phyloP scores from a whole-genome alignment of 1,140 invertebrate species.

The Drosophila willistoni region DNA sequence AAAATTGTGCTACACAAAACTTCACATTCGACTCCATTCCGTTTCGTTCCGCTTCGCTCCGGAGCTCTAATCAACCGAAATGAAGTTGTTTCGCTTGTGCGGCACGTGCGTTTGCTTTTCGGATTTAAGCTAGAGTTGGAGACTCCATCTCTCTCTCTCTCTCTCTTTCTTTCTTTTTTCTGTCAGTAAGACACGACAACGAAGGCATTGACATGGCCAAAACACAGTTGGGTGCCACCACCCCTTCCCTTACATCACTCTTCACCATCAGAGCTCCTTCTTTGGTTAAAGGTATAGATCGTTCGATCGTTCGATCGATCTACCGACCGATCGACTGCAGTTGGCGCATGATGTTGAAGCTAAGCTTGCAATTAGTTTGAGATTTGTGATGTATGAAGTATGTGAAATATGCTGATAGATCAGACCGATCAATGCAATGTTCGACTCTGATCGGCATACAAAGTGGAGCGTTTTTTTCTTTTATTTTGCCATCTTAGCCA shows the following conservation, averaged over 20 bases:
- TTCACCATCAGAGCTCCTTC: background rate
- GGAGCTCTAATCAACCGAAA: slow-evolving; percentile 60
- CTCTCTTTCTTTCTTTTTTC: slow-evolving; percentile 37
- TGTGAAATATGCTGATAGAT: slow-evolving; percentile 54
- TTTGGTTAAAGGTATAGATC: slow-evolving; percentile 38
- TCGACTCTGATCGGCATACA: slow-evolving; percentile 26
- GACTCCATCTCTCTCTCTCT: slow-evolving; percentile 11
- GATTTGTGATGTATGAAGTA: slow-evolving; percentile 46
- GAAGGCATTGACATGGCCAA: slow-evolving; percentile 55
- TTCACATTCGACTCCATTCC: slow-evolving; percentile 3
- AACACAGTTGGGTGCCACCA: slow-evolving; percentile 54
- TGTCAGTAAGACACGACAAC: slow-evolving; percentile 53
- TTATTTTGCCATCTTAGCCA: background rate
- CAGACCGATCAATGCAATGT: slow-evolving; percentile 28
- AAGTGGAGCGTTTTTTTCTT: slow-evolving; percentile 29
- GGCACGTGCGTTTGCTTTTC: slow-evolving; percentile 78
- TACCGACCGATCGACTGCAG: background rate
- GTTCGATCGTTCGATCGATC: background rate
- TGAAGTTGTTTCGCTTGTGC: slow-evolving; percentile 80
- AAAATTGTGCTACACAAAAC: slow-evolving; percentile 74
- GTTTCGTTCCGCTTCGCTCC: slow-evolving; percentile 17
- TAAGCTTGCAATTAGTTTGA: slow-evolving; percentile 57
- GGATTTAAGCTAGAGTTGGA: slow-evolving; percentile 42
- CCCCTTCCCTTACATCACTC: background rate
- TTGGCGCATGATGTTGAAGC: slow-evolving; percentile 48